phyloP scores from a whole-genome alignment of 2,113 vertebrate genomes.

The Pristiophorus japonicus region DNA sequence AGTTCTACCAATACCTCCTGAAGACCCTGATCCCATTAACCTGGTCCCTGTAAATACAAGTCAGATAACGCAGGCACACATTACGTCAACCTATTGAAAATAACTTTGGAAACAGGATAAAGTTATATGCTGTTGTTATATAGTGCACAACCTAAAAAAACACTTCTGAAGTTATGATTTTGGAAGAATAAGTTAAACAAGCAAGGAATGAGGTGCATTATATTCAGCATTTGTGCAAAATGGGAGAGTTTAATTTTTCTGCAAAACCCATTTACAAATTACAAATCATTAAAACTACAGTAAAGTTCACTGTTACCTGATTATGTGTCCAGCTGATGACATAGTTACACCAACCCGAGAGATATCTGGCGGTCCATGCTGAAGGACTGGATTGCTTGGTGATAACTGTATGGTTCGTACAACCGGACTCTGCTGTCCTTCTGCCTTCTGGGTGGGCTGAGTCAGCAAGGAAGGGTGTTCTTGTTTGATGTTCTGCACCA shows the following conservation, averaged over 20 bases:
- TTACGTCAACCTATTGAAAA: not conserved
- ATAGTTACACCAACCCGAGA: constrained; percentile 48
- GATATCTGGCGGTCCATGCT: constrained; percentile 38
- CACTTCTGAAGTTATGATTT: not conserved
- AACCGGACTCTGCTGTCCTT: constrained; percentile 50
- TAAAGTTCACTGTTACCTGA: constrained; percentile 52
- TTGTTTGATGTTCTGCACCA: constrained; percentile 51
- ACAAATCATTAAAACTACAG: constrained; percentile 4
- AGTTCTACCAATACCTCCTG: not conserved
- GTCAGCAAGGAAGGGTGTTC: constrained; percentile 52
- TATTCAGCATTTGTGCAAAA: not conserved
- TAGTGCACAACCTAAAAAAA: too few relatives aligned
- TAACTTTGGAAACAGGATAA: not conserved
- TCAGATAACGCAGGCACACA: not conserved
- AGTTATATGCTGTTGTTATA: not conserved
- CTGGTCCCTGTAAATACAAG: not conserved
- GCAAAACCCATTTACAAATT: constrained; percentile 22
- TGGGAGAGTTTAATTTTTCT: not conserved
- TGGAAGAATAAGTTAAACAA: not conserved
- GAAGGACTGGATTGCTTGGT: constrained; percentile 49
- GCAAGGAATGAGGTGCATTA: not conserved
- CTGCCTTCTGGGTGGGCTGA: constrained; percentile 43
- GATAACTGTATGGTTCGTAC: constrained; percentile 49
- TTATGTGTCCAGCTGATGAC: constrained; percentile 48
- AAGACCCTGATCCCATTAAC: not conserved